Conservation (phyloP, 1,140 invertebrate species). For the Magallana gigas region DNA sequence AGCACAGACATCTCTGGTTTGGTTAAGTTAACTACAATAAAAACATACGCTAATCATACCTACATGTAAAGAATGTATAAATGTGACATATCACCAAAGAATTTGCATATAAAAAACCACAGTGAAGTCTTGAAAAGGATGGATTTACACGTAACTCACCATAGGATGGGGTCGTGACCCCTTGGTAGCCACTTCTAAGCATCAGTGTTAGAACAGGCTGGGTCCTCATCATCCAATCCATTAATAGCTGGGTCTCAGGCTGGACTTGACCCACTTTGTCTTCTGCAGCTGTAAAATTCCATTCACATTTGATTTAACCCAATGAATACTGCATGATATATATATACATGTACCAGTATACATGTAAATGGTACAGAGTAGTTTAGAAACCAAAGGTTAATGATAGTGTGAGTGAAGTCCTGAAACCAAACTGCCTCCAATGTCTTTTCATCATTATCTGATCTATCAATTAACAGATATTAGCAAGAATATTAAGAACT, state of each 20-base stretch:
- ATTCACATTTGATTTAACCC: background rate
- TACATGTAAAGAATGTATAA: too few species aligned
- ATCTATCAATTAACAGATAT: too few species aligned
- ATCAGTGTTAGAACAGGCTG: constrained; percentile 26
- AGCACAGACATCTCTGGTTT: background rate
- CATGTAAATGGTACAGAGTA: background rate
- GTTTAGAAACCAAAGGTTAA: too few species aligned
- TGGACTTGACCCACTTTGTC: background rate
- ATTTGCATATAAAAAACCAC: background rate
- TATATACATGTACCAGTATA: background rate
- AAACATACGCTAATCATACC: too few species aligned
- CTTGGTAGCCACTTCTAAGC: constrained; percentile 46
- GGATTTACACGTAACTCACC: background rate
- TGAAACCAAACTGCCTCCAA: too few species aligned
- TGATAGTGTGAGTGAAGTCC: too few species aligned
- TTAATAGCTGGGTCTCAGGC: background rate
- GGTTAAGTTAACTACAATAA: constrained; percentile 1
- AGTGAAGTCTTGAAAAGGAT: background rate
- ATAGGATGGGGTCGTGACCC: constrained; percentile 33
- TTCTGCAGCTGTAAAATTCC: background rate
- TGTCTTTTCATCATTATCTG: too few species aligned
- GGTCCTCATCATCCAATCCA: constrained; percentile 17
- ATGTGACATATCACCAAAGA: background rate
- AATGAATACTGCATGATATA: background rate
- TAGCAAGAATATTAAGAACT: too few species aligned